Conservation (phyloP, 2,113 vertebrate species). For the Austrofundulus limnaeus region DNA sequence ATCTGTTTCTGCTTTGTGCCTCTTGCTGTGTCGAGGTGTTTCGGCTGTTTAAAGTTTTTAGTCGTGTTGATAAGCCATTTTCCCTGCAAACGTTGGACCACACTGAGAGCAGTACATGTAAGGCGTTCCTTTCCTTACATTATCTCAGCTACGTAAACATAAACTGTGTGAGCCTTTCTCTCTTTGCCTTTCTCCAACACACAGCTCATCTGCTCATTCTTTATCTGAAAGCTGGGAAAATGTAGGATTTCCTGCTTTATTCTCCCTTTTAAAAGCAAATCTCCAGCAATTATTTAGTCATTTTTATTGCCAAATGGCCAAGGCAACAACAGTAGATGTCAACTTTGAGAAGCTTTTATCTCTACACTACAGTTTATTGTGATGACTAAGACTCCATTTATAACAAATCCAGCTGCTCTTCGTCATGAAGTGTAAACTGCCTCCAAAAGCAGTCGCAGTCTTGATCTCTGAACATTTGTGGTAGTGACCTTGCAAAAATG, state of each 20-base stretch:
- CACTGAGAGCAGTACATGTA: not conserved
- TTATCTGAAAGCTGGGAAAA: not conserved
- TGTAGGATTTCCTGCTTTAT: not conserved
- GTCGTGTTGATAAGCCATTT: not conserved
- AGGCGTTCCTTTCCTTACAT: not conserved
- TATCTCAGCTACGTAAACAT: not conserved
- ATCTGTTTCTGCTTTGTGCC: not conserved
- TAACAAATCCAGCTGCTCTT: too few species aligned
- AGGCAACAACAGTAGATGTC: not conserved
- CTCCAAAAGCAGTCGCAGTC: too few species aligned
- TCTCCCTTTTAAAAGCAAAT: not conserved
- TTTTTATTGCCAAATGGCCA: not conserved
- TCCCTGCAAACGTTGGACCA: not conserved
- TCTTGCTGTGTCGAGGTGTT: slow-evolving; percentile 5
- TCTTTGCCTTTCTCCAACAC: not conserved
- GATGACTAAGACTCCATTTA: too few species aligned
- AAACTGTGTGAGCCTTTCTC: not conserved
- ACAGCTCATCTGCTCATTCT: not conserved
- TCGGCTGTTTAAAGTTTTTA: not conserved
- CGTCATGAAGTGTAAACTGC: too few species aligned
- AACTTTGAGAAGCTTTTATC: not conserved
- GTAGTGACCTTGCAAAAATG: too few species aligned
- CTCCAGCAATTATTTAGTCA: too few species aligned
- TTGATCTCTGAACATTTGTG: too few species aligned
- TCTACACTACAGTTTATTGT: too few species aligned